These are phyloP conservation scores for Cryptosula pallasiana DNA, from an alignment of 2,888 invertebrate genomes.

Conservation along the genomic window DNA sequence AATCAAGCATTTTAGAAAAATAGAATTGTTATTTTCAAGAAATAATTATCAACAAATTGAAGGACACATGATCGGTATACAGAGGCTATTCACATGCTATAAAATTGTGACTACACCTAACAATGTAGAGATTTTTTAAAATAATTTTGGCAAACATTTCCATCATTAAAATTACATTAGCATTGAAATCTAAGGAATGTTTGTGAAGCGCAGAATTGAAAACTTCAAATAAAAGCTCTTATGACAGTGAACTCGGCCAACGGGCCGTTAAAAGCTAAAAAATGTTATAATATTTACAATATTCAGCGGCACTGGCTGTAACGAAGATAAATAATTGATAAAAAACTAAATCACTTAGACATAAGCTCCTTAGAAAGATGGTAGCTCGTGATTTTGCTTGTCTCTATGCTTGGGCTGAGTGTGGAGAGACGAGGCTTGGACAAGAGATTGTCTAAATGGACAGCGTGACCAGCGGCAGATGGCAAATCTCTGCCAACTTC, in stretches of 20 bases:
- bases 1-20: no score
- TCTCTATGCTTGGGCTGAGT: conserved; percentile 33
- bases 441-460: conserved; percentile 34
- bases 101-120: background rate
- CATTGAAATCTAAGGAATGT: conserved; percentile 2
- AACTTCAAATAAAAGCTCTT: no score
- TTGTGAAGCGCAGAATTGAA: background rate
- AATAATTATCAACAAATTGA: no score
- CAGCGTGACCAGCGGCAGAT: conserved; percentile 28
- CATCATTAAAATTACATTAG: no score
- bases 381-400: conserved; percentile 29
- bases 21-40: no score
- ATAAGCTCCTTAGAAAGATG: background rate
- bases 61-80: no score
- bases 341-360: background rate
- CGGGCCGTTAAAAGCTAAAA: no score
- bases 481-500: conserved; percentile 30
- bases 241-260: no score
- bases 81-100: no score
- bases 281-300: no score
- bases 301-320: no score
- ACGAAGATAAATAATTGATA: background rate
- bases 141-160: background rate
- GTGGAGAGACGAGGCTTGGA: conserved; percentile 36
- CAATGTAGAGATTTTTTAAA: background rate